Evolutionary conservation across 2,797 vertebrate species (phyloP).

Genomic region (Limnodromus scolopaceus): DNA sequence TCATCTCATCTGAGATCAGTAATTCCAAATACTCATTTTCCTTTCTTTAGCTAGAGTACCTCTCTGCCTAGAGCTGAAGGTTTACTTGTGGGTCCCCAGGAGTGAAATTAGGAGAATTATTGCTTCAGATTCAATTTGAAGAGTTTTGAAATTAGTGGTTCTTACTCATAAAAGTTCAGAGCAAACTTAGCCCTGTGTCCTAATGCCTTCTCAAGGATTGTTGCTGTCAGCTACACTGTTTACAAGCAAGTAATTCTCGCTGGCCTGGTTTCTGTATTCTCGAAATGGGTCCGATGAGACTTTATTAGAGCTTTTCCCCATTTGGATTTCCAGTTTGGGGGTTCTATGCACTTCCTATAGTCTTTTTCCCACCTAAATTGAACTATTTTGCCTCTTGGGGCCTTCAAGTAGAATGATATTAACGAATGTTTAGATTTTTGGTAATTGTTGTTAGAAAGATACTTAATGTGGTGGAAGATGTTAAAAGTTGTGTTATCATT

Average conservation of each 20-base stretch:
- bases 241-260: neutral
- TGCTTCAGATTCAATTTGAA: neutral
- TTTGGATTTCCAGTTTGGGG: neutral
- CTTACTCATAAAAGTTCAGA: neutral
- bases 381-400: neutral
- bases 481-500: rapidly evolving
- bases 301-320: neutral
- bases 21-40: neutral
- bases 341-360: neutral
- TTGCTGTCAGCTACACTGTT: neutral
- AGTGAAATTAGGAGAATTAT: neutral
- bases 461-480: neutral
- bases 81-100: neutral
- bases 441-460: neutral
- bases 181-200: neutral
- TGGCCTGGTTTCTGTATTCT: neutral
- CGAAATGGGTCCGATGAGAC: neutral
- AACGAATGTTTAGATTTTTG: rapidly evolving
- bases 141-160: neutral
- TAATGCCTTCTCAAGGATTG: neutral
- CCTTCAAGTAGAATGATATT: neutral
- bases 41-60: neutral
- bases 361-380: neutral
- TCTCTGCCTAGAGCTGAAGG: neutral
- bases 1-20: neutral